Evolutionary conservation across 35 echinoderm and acorn worm genomes (phyloP).

Genomic region (Holothuria glaberrima): DNA sequence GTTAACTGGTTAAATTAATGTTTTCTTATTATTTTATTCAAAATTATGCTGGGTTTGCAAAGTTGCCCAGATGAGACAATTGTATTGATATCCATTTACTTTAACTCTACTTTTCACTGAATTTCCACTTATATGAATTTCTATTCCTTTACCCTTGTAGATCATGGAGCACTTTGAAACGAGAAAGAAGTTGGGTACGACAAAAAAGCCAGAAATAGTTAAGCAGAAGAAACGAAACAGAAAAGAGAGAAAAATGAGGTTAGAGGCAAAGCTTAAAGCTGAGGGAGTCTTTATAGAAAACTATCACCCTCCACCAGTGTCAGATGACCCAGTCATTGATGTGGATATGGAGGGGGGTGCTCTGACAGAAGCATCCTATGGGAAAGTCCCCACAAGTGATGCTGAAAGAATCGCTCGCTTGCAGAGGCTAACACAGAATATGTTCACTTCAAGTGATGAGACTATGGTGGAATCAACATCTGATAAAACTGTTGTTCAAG

Average conservation of each 20-base stretch:
- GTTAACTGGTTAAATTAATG: too few species aligned
- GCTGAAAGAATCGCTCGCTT: too few species aligned
- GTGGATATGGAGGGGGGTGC: background rate
- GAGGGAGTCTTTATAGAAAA: conserved; percentile 46
- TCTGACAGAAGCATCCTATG: background rate
- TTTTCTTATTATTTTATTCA: too few species aligned
- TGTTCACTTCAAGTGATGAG: background rate
- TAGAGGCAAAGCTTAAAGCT: conserved; percentile 33
- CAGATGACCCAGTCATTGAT: background rate
- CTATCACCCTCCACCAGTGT: conserved; percentile 39
- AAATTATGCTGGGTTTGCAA: too few species aligned
- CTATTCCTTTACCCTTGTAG: too few species aligned
- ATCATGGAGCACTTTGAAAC: too few species aligned
- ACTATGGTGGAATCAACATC: background rate
- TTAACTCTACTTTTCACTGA: too few species aligned
- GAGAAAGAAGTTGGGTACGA: background rate
- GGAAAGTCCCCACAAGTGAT: too few species aligned
- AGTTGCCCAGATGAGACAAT: too few species aligned
- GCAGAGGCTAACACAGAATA: too few species aligned
- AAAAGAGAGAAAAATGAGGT: conserved; percentile 54
- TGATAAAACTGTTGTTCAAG: background rate
- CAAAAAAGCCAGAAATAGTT: background rate
- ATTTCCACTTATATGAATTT: too few species aligned
- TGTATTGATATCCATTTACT: too few species aligned
- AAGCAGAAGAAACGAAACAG: conserved; percentile 29